These are phyloP conservation scores for Triops longicaudatus DNA, from an alignment of 1,140 invertebrate genomes.

Conservation along the genomic window DNA sequence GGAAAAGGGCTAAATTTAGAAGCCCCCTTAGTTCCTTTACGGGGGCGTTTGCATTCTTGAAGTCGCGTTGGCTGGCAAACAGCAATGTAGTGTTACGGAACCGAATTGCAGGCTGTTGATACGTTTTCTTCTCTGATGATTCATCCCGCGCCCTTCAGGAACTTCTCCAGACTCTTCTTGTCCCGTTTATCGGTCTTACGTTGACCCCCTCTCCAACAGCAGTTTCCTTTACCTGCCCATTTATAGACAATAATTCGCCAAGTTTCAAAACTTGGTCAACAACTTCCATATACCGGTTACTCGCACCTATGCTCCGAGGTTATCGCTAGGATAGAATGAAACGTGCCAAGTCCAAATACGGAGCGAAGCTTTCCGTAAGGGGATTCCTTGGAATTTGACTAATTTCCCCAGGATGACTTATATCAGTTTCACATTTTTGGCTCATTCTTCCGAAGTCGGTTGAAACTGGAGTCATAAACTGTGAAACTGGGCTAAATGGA, in stretches of 20 bases:
- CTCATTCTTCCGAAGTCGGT: not conserved
- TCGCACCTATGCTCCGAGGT: not conserved
- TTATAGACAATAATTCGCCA: not conserved
- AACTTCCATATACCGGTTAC: not conserved
- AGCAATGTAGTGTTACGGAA: not conserved
- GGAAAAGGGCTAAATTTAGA: slow-evolving; percentile 1
- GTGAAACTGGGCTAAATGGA: not conserved
- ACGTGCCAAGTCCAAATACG: no score
- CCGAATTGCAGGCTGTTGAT: not conserved
- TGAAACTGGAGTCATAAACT: not conserved
- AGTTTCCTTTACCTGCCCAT: not conserved
- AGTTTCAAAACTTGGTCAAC: not conserved
- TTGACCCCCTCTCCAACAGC: no score
- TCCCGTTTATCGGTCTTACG: not conserved
- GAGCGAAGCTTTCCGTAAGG: not conserved
- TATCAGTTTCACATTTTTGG: not conserved
- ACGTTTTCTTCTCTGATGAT: not conserved
- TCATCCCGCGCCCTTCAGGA: not conserved
- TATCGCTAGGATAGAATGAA: no score
- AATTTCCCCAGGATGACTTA: not conserved
- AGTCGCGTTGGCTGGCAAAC: not conserved
- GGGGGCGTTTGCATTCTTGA: slow-evolving; percentile 5
- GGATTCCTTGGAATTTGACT: not conserved
- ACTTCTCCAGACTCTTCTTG: not conserved
- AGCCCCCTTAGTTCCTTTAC: not conserved